Evolutionary conservation across 92 coral and sea anemone genomes (phyloP), one percentile per base, ranked within the genome.

Genomic region (Paramuricea clavata): DNA sequence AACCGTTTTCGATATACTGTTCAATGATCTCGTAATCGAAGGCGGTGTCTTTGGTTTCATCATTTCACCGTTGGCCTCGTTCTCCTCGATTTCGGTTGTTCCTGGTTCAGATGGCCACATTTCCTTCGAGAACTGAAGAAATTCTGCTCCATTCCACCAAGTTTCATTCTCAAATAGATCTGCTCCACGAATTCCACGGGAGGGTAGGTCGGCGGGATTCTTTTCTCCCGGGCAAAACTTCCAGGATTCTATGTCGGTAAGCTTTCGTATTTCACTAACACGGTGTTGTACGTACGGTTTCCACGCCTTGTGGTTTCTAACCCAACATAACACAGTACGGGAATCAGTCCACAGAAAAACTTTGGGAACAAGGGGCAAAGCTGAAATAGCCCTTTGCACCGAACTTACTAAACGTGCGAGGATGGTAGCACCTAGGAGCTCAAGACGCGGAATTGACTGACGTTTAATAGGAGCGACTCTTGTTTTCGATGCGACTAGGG

Each of bases 81-180:
- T 47, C 54, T 47, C 54, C 2, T 47, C 54, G 13, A 47, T 8
- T 15, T 47, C 19, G 10, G 54, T 47, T 6, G 7, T 1, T 47
- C 54, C 54, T 47, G 54, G 54, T 8, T 47, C 54, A 15, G 54
- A 47, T 47, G 54, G 54, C 54, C 54, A 47, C 54, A 47, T 10
- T 47, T 47, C 54, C 19, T 47, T 47, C 2, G 54, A 17, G 54
- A 17, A 36, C 42, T 36, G 3, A 8, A 36, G 42, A 36, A 36
- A 36, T 36, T 36, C 54, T 17, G 54, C 54, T 10, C 74, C 39
- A 31, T 68, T 27, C 74, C 74, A 68, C 74, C 74, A 68, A 2
- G 22, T 15, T 31, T 15, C 10, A 1, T 32, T 36, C 17, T 69
- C 10, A 1, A 10, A 11, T 32, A 69, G 47, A 31, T 27, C 41